These are phyloP conservation scores for Drosophila prostipennis DNA, from an alignment of 2,888 invertebrate genomes.

Conservation along the genomic window DNA sequence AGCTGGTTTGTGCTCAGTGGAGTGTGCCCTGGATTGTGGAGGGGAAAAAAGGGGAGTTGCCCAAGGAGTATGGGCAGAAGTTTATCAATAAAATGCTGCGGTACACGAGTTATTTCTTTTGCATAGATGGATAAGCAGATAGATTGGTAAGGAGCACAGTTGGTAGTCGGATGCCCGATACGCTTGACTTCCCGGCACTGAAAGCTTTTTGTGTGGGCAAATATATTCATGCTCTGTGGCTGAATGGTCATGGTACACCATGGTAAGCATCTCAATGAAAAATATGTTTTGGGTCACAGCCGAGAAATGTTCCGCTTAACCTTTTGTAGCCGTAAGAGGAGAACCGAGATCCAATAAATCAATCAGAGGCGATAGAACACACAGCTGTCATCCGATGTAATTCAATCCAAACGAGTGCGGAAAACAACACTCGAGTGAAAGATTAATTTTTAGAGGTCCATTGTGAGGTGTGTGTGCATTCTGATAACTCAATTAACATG, in stretches of 20 bases:
- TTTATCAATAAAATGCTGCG: constrained; percentile 78
- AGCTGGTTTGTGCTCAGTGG: constrained; percentile 59
- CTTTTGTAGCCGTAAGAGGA: constrained; percentile 16
- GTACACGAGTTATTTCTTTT: constrained; percentile 78
- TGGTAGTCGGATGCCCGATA: constrained; percentile 26
- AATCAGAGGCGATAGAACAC: constrained; percentile 34
- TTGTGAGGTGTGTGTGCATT: constrained; percentile 54
- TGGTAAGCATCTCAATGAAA: constrained; percentile 21
- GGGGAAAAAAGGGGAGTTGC: constrained; percentile 10
- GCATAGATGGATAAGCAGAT: constrained; percentile 64
- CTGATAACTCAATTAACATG: constrained; percentile 76
- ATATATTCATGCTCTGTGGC: constrained; percentile 49
- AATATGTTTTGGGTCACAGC: constrained; percentile 31
- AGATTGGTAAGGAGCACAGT: constrained; percentile 27
- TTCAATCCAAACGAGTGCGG: constrained; percentile 53
- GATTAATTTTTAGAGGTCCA: constrained; percentile 29
- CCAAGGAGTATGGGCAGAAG: constrained; percentile 50
- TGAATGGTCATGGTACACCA: constrained; percentile 24
- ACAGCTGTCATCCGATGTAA: constrained; percentile 63
- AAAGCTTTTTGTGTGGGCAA: constrained; percentile 57
- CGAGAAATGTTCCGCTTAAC: constrained; percentile 15
- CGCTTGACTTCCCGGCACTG: constrained; percentile 62
- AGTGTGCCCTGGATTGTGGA: constrained; percentile 31
- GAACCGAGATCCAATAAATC: constrained; percentile 48
- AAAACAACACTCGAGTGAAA: constrained; percentile 61